These are phyloP conservation scores for Polyommatus iphigenia DNA, from an alignment of 2,888 invertebrate genomes.

Conservation along the genomic window DNA sequence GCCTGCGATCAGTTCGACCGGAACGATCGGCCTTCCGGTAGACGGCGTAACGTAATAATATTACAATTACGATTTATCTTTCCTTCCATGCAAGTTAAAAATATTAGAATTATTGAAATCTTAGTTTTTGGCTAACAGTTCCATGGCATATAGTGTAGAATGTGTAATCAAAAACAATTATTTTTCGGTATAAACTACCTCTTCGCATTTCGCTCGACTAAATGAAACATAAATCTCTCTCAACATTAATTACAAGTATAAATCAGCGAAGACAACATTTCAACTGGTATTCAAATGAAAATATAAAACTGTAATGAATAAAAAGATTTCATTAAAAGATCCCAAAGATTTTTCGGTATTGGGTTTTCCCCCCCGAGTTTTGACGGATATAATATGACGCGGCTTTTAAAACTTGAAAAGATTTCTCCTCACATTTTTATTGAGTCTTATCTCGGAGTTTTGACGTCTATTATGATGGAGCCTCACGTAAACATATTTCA, in stretches of 20 bases:
- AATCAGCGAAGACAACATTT: background rate
- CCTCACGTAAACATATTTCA: constrained; percentile 9
- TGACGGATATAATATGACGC: constrained; percentile 15
- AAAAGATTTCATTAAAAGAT: constrained; percentile 21
- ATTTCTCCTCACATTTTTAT: background rate
- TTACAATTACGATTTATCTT: too few relatives aligned
- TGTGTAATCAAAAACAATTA: background rate
- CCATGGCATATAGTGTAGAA: background rate
- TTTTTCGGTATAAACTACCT: background rate
- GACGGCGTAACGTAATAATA: too few relatives aligned
- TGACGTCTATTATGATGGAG: constrained; percentile 10
- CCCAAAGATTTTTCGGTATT: background rate
- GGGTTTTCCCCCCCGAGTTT: background rate
- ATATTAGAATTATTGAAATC: too few relatives aligned
- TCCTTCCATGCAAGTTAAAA: too few relatives aligned
- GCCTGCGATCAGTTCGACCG: background rate
- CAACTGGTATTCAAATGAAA: constrained; percentile 4
- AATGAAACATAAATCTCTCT: background rate
- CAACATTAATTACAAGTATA: background rate
- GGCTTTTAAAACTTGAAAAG: constrained; percentile 10
- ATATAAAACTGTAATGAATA: constrained; percentile 20
- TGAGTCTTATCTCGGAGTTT: background rate
- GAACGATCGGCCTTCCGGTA: too few relatives aligned
- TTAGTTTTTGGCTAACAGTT: too few relatives aligned
- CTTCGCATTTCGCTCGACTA: background rate